phyloP scores from a whole-genome alignment of 2,797 vertebrate species.

The Sternarchorhynchus goeldii region DNA sequence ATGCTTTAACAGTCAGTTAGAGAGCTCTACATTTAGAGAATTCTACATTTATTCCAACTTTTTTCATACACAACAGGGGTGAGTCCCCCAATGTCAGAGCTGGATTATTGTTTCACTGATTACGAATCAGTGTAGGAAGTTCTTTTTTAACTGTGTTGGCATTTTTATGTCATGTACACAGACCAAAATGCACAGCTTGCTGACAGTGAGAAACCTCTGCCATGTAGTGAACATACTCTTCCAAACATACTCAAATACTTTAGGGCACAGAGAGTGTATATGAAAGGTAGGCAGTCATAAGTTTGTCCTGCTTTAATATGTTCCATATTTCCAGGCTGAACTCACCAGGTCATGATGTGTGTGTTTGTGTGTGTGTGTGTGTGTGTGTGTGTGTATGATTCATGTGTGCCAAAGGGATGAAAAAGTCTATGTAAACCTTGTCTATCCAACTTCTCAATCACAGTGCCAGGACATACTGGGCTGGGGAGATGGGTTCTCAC shows the following conservation, averaged over 20 bases:
- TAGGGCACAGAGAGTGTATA: slow-evolving; percentile 15
- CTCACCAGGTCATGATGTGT: slow-evolving; percentile 28
- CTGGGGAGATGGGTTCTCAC: slow-evolving; percentile 19
- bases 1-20: slow-evolving; percentile 1
- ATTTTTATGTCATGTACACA: too few species aligned
- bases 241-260: too few species aligned
- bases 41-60: neutral
- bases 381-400: neutral
- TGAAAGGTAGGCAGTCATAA: slow-evolving; percentile 27
- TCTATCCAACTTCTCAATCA: slow-evolving; percentile 41
- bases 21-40: neutral
- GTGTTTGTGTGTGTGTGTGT: neutral
- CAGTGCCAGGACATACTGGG: slow-evolving; percentile 7
- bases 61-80: neutral
- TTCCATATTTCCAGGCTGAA: slow-evolving; percentile 33
- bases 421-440: slow-evolving; percentile 28
- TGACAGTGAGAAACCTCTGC: too few species aligned
- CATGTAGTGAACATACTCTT: too few species aligned
- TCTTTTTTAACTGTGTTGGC: too few species aligned
- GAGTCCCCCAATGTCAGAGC: too few species aligned
- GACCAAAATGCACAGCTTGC: too few species aligned
- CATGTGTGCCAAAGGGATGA: neutral
- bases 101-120: too few species aligned
- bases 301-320: slow-evolving; percentile 28
- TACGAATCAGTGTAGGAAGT: too few species aligned